These are phyloP conservation scores for Adelphocoris suturalis DNA, from an alignment of 2,888 invertebrate genomes.

Conservation along the genomic window DNA sequence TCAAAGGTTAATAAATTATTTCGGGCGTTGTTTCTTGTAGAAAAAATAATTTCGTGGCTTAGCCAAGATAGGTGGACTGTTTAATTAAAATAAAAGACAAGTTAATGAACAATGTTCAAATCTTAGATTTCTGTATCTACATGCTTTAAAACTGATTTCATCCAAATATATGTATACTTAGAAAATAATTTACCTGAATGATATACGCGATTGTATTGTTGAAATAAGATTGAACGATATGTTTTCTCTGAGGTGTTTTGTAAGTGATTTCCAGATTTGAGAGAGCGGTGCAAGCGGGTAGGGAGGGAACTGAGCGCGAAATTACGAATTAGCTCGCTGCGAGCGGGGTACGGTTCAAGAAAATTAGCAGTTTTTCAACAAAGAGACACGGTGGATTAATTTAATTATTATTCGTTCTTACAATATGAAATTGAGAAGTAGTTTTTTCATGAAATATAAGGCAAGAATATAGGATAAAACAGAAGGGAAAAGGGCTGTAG, in stretches of 20 bases:
- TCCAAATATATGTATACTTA: too few species aligned
- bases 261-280: not conserved
- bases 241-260: not conserved
- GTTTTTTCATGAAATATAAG: not conserved
- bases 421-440: not conserved
- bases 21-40: too few species aligned
- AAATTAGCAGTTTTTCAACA: not conserved
- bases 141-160: too few species aligned
- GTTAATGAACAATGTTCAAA: too few species aligned
- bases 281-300: not conserved
- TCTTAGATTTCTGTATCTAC: too few species aligned
- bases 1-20: too few species aligned
- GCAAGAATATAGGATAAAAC: constrained; percentile 7
- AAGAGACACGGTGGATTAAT: not conserved
- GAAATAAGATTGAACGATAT: not conserved
- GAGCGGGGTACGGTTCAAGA: not conserved
- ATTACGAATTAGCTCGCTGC: not conserved
- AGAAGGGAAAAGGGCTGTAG: constrained; percentile 34
- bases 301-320: constrained; percentile 5
- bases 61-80: too few species aligned
- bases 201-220: too few species aligned
- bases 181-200: too few species aligned
- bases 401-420: not conserved
- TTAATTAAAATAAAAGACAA: too few species aligned
- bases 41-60: too few species aligned